Evolutionary conservation across 2,888 invertebrate genomes (phyloP), one percentile per base, ranked within the genome.

Genomic region (Heliconius ismenius): DNA sequence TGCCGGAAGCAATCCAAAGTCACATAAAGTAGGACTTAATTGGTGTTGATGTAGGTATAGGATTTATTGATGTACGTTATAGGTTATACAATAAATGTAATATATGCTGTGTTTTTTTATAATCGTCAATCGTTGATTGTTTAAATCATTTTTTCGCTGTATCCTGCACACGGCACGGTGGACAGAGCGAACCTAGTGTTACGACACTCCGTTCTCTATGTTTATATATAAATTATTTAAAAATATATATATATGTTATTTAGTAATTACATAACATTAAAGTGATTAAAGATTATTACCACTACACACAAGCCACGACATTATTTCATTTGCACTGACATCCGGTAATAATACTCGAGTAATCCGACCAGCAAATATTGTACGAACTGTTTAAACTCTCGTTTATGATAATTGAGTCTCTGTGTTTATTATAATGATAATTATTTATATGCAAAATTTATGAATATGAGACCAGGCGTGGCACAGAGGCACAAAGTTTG

Each of bases 1-100:
- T 88, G 88, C 88, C 87, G 84, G 86, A 85, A 87, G 87, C 86
- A 83, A 84, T 83, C 83, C 86, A 86, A 43, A 86, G 86, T 88
- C 84, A 84, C 83, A 81, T 83, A 83, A 84, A 85, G 85, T 83
- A 83, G 84, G 85, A 86, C 84, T 86, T 88, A 88, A 90, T 88
- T 87, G 87, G 83, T 85, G 85, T 86, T 88, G 83, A 84, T 86
- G 84, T n/a, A n/a, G n/a, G n/a, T 86, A 84, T 82, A 84, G 43
- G 15, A 32, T 58, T 58, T 58, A 58, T 58, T n/a, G 58, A n/a
- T 21, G n/a, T 58, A 58, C n/a, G 15, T 58, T 24, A 7, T n/a
- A n/a, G 10, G 21, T 13, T n/a, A 1, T 21, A 54, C 13, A 32
- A 13, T 13, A 24, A 39, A 24, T 24, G 13, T 39, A 39, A 24